Evolutionary conservation across 2,888 invertebrate species (phyloP).

Genomic region (Pycnomerus fuliginosus): DNA sequence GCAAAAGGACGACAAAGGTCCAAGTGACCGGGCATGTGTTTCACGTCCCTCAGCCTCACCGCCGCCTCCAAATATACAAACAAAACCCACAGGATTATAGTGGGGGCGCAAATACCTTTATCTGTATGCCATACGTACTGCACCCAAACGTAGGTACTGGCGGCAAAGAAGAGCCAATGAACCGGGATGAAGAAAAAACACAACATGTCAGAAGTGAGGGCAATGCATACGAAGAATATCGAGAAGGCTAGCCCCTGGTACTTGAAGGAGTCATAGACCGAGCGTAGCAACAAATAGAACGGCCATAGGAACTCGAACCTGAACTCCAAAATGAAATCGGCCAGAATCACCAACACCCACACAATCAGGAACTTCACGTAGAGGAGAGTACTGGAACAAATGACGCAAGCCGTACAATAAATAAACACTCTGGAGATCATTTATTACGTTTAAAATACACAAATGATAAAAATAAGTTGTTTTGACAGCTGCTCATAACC

Average conservation of each 20-base stretch:
- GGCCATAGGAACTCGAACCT: slow-evolving; percentile 99
- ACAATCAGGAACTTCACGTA: slow-evolving; percentile 94
- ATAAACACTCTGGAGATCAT: background rate
- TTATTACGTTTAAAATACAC: too few species aligned
- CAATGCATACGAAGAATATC: slow-evolving; percentile 96
- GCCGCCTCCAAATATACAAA: slow-evolving; percentile 94
- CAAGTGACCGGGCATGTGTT: slow-evolving; percentile 80
- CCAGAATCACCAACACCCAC: slow-evolving; percentile 92
- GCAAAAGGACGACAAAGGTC: slow-evolving; percentile 95
- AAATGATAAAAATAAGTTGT: slow-evolving; percentile 39
- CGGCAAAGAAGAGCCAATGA: slow-evolving; percentile 96
- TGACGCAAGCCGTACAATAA: slow-evolving; percentile 22
- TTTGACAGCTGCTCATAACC: slow-evolving; percentile 44
- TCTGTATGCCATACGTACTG: slow-evolving; percentile 98
- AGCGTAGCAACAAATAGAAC: slow-evolving; percentile 93
- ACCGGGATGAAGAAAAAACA: slow-evolving; percentile 99
- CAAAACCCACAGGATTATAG: slow-evolving; percentile 89
- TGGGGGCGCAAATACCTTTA: slow-evolving; percentile 87
- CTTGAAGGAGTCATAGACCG: slow-evolving; percentile 95
- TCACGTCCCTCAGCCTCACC: slow-evolving; percentile 78
- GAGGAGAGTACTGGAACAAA: slow-evolving; percentile 80
- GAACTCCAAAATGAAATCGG: slow-evolving; percentile 96
- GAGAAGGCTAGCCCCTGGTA: slow-evolving; percentile 98
- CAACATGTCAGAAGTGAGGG: slow-evolving; percentile 96
- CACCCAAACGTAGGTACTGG: slow-evolving; percentile 98